These are phyloP conservation scores for Ptychochromis oligacanthus DNA, from an alignment of 2,113 vertebrate genomes.

Conservation along the genomic window DNA sequence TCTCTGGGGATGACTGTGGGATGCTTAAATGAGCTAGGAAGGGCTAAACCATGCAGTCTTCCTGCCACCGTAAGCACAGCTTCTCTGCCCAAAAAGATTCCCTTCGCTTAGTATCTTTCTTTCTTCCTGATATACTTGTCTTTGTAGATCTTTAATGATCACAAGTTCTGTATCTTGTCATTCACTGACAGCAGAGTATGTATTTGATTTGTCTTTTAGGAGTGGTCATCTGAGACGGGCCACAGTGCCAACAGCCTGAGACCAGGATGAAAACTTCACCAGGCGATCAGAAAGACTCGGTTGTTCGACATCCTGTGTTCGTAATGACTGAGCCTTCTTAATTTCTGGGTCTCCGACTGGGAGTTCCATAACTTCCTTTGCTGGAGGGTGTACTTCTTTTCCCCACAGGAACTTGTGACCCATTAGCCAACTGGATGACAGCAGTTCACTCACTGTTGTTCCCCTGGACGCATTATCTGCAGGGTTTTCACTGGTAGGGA, in stretches of 20 bases:
- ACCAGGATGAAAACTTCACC: background rate
- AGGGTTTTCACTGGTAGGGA: too few species aligned
- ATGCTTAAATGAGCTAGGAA: background rate
- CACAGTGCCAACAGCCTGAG: too few species aligned
- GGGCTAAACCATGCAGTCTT: background rate
- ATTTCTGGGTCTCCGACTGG: too few species aligned
- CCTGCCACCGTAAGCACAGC: constrained; percentile 1
- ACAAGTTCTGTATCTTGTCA: background rate
- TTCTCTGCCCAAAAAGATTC: too few species aligned
- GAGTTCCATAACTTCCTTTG: background rate
- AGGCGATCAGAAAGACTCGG: background rate
- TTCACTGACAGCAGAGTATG: background rate
- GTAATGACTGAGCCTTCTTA: background rate
- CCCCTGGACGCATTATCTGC: too few species aligned
- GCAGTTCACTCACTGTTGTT: too few species aligned
- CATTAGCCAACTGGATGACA: too few species aligned
- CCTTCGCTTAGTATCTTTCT: too few species aligned
- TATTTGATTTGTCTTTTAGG: background rate
- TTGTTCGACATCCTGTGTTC: background rate
- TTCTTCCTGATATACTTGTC: too few species aligned
- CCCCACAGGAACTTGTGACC: background rate
- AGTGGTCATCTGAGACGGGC: background rate
- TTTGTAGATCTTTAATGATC: background rate
- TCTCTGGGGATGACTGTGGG: background rate
- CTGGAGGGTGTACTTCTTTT: background rate